Percentiles rank a stretch among this genome's conserved stretches.
Conservation (phyloP, 2,797 vertebrate species). For the Sciurus vulgaris region DNA sequence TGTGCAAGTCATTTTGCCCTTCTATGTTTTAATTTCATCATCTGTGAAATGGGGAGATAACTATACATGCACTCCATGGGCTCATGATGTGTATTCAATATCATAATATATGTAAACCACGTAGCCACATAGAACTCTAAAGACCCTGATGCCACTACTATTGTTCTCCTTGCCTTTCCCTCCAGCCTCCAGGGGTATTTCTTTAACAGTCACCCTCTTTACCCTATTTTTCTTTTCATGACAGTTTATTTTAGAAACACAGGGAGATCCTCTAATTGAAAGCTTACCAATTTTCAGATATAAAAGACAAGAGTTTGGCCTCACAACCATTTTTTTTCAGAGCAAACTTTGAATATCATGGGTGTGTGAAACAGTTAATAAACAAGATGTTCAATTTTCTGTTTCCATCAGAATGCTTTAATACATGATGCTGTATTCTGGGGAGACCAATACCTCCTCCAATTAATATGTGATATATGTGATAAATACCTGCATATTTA, state of each 20-base stretch:
- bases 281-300: background rate
- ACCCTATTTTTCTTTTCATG: background rate
- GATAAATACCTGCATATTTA: background rate
- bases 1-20: background rate
- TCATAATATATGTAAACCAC: background rate
- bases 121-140: background rate
- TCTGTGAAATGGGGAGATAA: background rate
- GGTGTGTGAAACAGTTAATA: background rate
- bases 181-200: background rate
- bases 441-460: background rate
- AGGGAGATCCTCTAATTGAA: background rate
- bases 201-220: background rate
- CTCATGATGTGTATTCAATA: background rate
- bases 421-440: background rate
- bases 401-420: background rate
- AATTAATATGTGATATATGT: background rate
- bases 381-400: background rate
- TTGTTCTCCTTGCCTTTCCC: background rate
- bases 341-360: background rate
- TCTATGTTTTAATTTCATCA: background rate
- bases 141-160: background rate
- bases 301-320: background rate
- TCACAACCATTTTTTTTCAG: background rate
- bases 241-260: background rate
- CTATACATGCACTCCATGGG: background rate